Conservation (phyloP, 1,140 invertebrate genomes). For the Ostrea denselamellosa region DNA sequence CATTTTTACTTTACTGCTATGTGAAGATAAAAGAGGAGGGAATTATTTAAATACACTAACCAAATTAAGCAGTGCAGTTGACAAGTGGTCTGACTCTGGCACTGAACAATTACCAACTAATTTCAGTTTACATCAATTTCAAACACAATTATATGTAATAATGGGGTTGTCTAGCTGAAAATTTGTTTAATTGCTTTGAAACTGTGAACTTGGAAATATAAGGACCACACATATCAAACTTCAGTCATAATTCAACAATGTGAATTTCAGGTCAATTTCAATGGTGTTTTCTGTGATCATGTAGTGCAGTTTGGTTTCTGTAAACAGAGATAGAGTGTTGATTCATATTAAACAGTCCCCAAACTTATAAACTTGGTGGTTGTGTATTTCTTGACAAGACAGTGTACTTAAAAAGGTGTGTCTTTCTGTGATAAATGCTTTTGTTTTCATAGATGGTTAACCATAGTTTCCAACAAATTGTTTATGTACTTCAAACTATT, state of each 20-base stretch:
- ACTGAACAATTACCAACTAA: not conserved
- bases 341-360: not conserved
- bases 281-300: not conserved
- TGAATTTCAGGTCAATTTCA: conserved; percentile 14
- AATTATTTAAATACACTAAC: conserved; percentile 39
- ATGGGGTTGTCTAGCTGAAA: not conserved
- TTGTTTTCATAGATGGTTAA: not conserved
- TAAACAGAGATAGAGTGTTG: not conserved
- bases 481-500: not conserved
- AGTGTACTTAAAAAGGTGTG: not conserved
- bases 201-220: conserved; percentile 1
- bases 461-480: not conserved
- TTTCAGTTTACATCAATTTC: not conserved
- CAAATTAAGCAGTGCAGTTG: not conserved
- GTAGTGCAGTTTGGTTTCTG: not conserved
- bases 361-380: not conserved
- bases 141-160: conserved; percentile 32
- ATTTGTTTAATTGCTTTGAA: conserved; percentile 16
- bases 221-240: conserved; percentile 30
- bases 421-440: not conserved
- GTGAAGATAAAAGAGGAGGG: not conserved
- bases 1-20: conserved; percentile 15
- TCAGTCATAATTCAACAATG: not conserved
- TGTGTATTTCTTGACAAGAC: not conserved
- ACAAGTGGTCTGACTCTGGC: conserved; percentile 8